These are phyloP conservation scores for Remorina albescens DNA, from an alignment of 2,797 vertebrate genomes.

Conservation along the genomic window DNA sequence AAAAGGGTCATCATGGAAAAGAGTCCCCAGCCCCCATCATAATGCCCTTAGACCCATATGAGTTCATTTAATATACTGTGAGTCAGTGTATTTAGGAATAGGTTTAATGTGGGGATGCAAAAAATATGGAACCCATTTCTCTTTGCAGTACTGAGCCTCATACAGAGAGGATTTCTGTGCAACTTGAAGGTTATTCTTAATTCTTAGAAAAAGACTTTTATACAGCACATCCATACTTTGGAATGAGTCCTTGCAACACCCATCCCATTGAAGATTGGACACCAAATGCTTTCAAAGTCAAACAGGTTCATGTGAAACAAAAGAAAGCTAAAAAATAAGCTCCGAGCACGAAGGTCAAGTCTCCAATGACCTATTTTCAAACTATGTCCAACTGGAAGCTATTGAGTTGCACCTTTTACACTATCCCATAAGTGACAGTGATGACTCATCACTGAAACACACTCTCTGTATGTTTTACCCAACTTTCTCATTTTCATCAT, in stretches of 20 bases:
- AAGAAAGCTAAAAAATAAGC: constrained; percentile 22
- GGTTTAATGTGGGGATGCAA: background rate
- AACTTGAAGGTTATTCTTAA: background rate
- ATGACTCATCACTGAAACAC: constrained; percentile 38
- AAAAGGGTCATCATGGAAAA: background rate
- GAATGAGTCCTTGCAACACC: background rate
- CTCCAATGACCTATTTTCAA: constrained; percentile 4
- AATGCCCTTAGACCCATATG: background rate
- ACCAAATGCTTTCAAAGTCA: constrained; percentile 31
- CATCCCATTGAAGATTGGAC: constrained; percentile 8
- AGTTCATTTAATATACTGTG: background rate
- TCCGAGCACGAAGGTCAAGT: background rate
- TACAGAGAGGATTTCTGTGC: background rate
- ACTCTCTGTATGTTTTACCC: constrained; percentile 4
- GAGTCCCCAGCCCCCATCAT: no score
- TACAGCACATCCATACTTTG: background rate
- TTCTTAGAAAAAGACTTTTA: background rate
- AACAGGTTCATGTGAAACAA: no score
- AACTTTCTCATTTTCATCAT: constrained; percentile 18
- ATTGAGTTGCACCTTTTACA: constrained; percentile 19
- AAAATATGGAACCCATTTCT: background rate
- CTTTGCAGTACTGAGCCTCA: background rate
- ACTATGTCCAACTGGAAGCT: constrained; percentile 25
- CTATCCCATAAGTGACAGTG: constrained; percentile 36
- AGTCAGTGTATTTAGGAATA: background rate